Evolutionary conservation across 2,797 vertebrate genomes (phyloP).

Genomic region (Gymnopithys bicolor): DNA sequence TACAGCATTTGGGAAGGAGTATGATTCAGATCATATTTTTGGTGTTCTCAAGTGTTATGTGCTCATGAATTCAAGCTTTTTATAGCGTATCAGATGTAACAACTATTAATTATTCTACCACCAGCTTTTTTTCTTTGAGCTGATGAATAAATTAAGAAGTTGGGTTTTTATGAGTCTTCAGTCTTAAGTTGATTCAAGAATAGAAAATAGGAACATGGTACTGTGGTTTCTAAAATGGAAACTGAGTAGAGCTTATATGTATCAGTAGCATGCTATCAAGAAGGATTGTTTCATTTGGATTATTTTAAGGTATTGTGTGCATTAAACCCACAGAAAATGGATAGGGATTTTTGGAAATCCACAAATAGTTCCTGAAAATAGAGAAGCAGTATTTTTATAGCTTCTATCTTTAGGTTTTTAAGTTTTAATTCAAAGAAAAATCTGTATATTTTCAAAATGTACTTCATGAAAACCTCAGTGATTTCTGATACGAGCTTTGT

Average conservation of each 20-base stretch:
- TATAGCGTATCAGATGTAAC: constrained; percentile 39
- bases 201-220: background rate
- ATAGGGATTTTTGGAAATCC: background rate
- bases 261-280: background rate
- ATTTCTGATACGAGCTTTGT: background rate
- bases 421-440: constrained; percentile 7
- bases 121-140: constrained; percentile 37
- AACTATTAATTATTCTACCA: constrained; percentile 72
- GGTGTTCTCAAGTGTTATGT: constrained; percentile 30
- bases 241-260: background rate
- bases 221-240: background rate
- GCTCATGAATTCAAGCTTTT: constrained; percentile 56
- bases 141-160: constrained; percentile 71
- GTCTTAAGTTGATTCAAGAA: constrained; percentile 18
- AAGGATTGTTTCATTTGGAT: background rate
- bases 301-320: background rate
- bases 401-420: background rate
- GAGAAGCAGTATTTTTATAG: background rate
- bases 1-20: background rate
- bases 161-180: constrained; percentile 45
- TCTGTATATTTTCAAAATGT: background rate
- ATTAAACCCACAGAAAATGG: background rate
- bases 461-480: constrained; percentile 32
- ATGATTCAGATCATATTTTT: constrained; percentile 29
- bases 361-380: background rate